These are phyloP conservation scores for Meloe dianella DNA, from an alignment of 2,888 invertebrate genomes.

Conservation along the genomic window DNA sequence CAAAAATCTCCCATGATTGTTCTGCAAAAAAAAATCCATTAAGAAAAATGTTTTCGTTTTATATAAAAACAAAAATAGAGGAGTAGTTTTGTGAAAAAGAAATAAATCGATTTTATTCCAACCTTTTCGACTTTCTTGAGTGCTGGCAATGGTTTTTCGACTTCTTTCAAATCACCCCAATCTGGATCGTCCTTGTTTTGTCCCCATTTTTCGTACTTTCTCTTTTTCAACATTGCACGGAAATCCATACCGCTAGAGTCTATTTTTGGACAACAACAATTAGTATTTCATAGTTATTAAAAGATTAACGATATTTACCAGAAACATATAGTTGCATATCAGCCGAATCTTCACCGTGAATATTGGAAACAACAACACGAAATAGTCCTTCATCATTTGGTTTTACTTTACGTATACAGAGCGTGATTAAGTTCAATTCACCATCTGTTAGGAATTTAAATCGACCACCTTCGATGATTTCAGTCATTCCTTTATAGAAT, in stretches of 20 bases:
- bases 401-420: slow-evolving; percentile 95
- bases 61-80: not conserved
- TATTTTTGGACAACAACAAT: no score
- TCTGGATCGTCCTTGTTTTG: slow-evolving; percentile 90
- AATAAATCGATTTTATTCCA: slow-evolving; percentile 52
- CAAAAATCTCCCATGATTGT: not conserved
- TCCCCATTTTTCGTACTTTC: slow-evolving; percentile 93
- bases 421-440: slow-evolving; percentile 87
- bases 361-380: slow-evolving; percentile 89
- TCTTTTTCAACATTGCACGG: slow-evolving; percentile 96
- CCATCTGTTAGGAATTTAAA: slow-evolving; percentile 96
- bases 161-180: slow-evolving; percentile 92
- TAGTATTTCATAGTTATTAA: slow-evolving; percentile 1
- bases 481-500: slow-evolving; percentile 92
- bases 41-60: not conserved
- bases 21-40: not conserved
- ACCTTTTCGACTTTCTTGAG: slow-evolving; percentile 92
- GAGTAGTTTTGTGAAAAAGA: slow-evolving; percentile 14
- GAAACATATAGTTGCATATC: slow-evolving; percentile 97
- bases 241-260: slow-evolving; percentile 99
- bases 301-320: slow-evolving; percentile 63
- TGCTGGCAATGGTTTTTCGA: slow-evolving; percentile 83
- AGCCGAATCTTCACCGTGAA: slow-evolving; percentile 94
- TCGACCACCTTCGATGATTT: slow-evolving; percentile 93
- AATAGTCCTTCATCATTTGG: slow-evolving; percentile 97